Conservation (phyloP, 2,888 invertebrate species). For the Heliothis peltigera region DNA sequence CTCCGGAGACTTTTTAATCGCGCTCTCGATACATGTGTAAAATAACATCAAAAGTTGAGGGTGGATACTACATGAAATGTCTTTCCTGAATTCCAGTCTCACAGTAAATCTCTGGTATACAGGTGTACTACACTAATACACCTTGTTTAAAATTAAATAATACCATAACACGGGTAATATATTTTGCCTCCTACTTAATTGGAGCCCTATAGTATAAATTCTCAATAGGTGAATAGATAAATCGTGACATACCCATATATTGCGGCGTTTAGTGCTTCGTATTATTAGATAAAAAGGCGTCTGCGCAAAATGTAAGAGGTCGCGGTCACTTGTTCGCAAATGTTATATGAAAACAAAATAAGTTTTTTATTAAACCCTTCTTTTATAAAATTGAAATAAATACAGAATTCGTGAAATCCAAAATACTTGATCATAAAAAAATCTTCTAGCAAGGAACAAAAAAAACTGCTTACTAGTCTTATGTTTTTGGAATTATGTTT, state of each 20-base stretch:
- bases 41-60: too few species aligned
- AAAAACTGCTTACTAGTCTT: not conserved
- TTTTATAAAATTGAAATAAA: not conserved
- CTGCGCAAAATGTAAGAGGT: slow-evolving; percentile 51
- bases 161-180: slow-evolving; percentile 56
- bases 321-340: slow-evolving; percentile 45
- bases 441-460: not conserved
- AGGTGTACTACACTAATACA: slow-evolving; percentile 4
- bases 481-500: slow-evolving; percentile 33
- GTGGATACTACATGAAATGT: too few species aligned
- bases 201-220: slow-evolving; percentile 59
- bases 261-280: slow-evolving; percentile 62
- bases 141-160: slow-evolving; percentile 61
- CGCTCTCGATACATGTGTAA: too few species aligned
- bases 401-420: not conserved
- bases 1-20: too few species aligned
- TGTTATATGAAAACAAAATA: slow-evolving; percentile 11
- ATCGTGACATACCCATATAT: slow-evolving; percentile 71
- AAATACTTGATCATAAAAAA: slow-evolving; percentile 7
- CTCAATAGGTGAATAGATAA: slow-evolving; percentile 65
- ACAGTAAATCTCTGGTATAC: slow-evolving; percentile 18
- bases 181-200: slow-evolving; percentile 58
- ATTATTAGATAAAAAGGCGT: slow-evolving; percentile 61
- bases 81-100: not conserved
- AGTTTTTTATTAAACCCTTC: slow-evolving; percentile 5